These are phyloP conservation scores for Rhinogobio ventralis DNA, from an alignment of 2,797 vertebrate genomes.

Conservation along the genomic window DNA sequence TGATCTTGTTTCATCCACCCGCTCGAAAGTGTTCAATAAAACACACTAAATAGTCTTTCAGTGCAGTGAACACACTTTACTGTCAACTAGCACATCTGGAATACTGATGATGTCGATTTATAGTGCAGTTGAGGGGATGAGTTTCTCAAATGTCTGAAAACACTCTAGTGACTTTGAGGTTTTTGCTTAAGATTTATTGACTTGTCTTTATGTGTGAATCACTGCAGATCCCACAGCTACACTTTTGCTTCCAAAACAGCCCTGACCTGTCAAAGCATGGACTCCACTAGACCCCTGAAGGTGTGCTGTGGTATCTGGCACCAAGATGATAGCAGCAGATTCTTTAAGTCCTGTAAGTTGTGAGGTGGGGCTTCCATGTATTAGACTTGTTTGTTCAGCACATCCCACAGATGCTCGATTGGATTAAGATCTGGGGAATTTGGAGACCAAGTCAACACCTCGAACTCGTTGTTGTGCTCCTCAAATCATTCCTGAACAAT, in stretches of 20 bases:
- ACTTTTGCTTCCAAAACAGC: neutral
- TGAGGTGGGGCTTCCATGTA: no score
- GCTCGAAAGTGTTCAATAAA: neutral
- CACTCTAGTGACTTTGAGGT: neutral
- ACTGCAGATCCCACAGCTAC: neutral
- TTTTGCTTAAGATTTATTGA: neutral
- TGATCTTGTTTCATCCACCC: neutral
- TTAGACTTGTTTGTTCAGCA: no score
- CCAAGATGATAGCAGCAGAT: no score
- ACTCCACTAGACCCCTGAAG: no score
- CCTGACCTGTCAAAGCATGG: no score
- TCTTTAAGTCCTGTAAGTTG: no score
- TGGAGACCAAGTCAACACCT: no score
- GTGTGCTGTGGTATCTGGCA: no score
- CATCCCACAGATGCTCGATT: no score
- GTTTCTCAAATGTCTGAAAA: constrained; percentile 17
- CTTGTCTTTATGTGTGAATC: neutral
- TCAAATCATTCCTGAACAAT: no score
- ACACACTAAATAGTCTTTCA: constrained; percentile 11
- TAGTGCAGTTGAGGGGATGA: neutral
- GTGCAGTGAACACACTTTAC: neutral
- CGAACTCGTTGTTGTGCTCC: no score
- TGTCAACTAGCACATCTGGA: constrained; percentile 10
- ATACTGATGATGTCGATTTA: neutral
- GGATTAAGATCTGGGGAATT: no score